These are phyloP conservation scores for Venturia canescens DNA, from an alignment of 1,140 invertebrate genomes.

Conservation along the genomic window DNA sequence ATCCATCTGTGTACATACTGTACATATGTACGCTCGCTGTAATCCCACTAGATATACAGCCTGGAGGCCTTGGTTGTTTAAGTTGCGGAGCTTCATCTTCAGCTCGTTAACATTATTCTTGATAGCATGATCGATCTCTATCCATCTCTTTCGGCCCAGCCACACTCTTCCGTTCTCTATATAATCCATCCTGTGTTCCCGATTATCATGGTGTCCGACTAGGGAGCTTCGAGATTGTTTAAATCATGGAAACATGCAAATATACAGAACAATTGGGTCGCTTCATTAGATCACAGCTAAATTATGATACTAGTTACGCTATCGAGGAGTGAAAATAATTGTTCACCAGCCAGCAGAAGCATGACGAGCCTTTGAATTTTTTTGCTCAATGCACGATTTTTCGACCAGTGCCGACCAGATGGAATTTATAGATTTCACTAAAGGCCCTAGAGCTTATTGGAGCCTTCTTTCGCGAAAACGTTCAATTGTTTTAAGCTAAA, in stretches of 20 bases:
- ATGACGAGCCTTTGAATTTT: too few species aligned
- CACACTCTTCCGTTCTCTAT: conserved; percentile 20
- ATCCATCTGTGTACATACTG: not conserved
- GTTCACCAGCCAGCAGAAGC: too few species aligned
- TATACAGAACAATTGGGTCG: not conserved
- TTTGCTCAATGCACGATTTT: too few species aligned
- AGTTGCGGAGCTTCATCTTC: conserved; percentile 16
- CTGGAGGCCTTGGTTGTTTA: not conserved
- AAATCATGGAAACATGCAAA: not conserved
- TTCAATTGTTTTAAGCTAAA: too few species aligned
- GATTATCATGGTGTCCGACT: conserved; percentile 6
- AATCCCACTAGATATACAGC: not conserved
- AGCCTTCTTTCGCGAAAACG: too few species aligned
- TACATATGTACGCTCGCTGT: not conserved
- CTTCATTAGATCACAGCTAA: not conserved
- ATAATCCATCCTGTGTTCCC: conserved; percentile 48
- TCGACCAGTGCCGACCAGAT: too few species aligned
- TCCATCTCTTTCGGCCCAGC: not conserved
- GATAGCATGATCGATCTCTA: conserved; percentile 50
- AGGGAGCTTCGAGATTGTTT: not conserved
- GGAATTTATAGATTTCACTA: too few species aligned
- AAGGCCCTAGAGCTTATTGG: too few species aligned
- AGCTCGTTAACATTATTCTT: conserved; percentile 32
- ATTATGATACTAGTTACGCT: too few species aligned
- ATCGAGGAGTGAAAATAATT: too few species aligned